These are phyloP conservation scores for Drosophila trapezifrons DNA, from an alignment of 1,140 invertebrate genomes.

Conservation along the genomic window DNA sequence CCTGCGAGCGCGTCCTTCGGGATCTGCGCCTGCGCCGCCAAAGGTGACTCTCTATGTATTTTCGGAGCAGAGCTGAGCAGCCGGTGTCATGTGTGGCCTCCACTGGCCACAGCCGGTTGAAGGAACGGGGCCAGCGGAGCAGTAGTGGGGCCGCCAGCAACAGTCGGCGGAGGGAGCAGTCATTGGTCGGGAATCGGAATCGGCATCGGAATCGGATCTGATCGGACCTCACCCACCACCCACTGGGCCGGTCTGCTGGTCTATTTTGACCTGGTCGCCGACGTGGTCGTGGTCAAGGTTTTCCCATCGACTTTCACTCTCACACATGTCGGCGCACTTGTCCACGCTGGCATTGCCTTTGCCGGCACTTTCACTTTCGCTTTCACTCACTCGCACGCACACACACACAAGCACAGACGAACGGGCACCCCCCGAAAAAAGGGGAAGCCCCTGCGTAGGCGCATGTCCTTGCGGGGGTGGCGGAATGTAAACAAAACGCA, in stretches of 20 bases:
- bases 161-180: conserved; percentile 56
- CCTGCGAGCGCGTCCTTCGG: conserved; percentile 29
- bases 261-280: conserved; percentile 36
- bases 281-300: conserved; percentile 81
- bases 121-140: conserved; percentile 69
- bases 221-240: conserved; percentile 22
- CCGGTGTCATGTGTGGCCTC: conserved; percentile 33
- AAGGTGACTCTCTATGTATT: conserved; percentile 24
- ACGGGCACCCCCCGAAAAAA: neutral
- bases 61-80: conserved; percentile 9
- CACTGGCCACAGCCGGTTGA: conserved; percentile 59
- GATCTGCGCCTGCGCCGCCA: conserved; percentile 42
- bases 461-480: conserved; percentile 63
- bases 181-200: conserved; percentile 41
- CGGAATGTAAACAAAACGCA: conserved; percentile 68
- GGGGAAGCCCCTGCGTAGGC: conserved; percentile 44
- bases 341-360: conserved; percentile 59
- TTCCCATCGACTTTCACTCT: conserved; percentile 83
- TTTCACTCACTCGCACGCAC: conserved; percentile 57
- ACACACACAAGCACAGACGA: conserved; percentile 11
- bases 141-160: conserved; percentile 41
- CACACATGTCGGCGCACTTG: conserved; percentile 68
- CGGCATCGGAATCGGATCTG: conserved; percentile 20
- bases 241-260: conserved; percentile 6
- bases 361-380: conserved; percentile 78